Conservation (phyloP, 2,113 vertebrate species). For the Raja brachyura region DNA sequence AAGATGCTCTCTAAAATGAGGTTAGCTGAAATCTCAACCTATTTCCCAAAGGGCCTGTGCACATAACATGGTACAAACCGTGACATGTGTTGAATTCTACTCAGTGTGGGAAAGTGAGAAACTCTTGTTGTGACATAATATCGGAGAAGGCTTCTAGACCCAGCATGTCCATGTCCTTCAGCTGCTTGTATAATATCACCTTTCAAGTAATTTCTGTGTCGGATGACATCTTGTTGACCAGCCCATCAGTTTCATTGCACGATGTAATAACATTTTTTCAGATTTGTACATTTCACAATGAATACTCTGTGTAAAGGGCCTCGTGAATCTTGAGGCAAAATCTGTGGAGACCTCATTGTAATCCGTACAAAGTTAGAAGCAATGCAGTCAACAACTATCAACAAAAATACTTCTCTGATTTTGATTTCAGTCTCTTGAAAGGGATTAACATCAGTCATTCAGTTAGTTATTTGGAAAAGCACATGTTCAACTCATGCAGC, state of each 20-base stretch:
- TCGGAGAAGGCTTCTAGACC: too few relatives aligned
- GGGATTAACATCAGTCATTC: background rate
- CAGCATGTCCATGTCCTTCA: background rate
- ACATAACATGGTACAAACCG: background rate
- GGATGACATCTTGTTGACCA: background rate
- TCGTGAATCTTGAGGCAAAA: background rate
- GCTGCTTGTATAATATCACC: background rate
- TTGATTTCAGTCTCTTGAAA: background rate
- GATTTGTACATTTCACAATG: background rate
- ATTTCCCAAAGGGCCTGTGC: background rate
- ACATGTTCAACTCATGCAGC: background rate
- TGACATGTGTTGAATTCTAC: background rate
- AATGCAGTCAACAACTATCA: background rate
- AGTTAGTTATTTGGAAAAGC: background rate
- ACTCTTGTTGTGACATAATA: background rate
- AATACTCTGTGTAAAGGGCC: too few relatives aligned
- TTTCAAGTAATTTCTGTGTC: background rate
- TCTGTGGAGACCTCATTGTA: background rate
- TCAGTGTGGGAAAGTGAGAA: background rate
- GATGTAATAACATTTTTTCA: background rate
- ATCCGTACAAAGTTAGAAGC: background rate
- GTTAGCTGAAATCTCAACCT: background rate
- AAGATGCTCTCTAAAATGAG: background rate
- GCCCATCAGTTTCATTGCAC: background rate
- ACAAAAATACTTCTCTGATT: background rate